These are phyloP conservation scores for Crotalus tigris DNA, from an alignment of 2,113 vertebrate genomes.

Conservation along the genomic window DNA sequence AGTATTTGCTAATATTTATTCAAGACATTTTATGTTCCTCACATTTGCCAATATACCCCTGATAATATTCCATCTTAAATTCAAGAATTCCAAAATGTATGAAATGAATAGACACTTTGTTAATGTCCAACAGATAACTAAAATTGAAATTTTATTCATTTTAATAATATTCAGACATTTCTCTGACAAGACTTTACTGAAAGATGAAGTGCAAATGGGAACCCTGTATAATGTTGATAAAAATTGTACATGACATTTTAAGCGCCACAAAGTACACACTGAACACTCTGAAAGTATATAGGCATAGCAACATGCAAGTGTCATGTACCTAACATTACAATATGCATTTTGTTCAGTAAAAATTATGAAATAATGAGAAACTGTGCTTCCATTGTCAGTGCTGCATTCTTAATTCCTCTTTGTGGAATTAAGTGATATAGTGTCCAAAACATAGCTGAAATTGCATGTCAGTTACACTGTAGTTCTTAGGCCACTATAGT, in stretches of 20 bases:
- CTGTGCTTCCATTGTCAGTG: slow-evolving; percentile 56
- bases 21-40: background rate
- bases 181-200: slow-evolving; percentile 78
- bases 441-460: slow-evolving; percentile 47
- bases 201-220: slow-evolving; percentile 76
- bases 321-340: slow-evolving; percentile 82
- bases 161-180: slow-evolving; percentile 74
- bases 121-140: slow-evolving; percentile 79
- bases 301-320: slow-evolving; percentile 81
- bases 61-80: slow-evolving; percentile 42
- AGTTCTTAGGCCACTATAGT: slow-evolving; percentile 24
- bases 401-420: slow-evolving; percentile 63
- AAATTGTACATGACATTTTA: slow-evolving; percentile 79
- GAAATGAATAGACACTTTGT: slow-evolving; percentile 76
- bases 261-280: slow-evolving; percentile 80
- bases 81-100: slow-evolving; percentile 43
- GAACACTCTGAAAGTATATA: slow-evolving; percentile 83
- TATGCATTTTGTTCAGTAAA: slow-evolving; percentile 77
- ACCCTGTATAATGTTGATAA: slow-evolving; percentile 78
- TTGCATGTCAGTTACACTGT: slow-evolving; percentile 28
- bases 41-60: slow-evolving; percentile 48
- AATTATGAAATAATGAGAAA: slow-evolving; percentile 57
- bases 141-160: slow-evolving; percentile 79
- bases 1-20: background rate
- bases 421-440: background rate